Conservation (phyloP, 1,140 invertebrate species). For the Drosophila ananassae region DNA sequence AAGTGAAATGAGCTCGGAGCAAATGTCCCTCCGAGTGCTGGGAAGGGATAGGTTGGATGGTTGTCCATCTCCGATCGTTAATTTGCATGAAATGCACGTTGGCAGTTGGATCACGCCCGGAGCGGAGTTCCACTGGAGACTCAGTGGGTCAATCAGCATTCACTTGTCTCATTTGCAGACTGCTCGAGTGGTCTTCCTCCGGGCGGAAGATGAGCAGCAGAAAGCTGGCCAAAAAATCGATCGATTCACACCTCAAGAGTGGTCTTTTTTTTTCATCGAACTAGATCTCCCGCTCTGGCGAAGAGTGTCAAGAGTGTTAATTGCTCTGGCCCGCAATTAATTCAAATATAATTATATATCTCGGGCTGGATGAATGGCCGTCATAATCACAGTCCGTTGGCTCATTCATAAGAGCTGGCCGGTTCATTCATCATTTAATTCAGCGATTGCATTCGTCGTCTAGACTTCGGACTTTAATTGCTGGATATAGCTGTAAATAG, state of each 20-base stretch:
- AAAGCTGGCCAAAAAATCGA: constrained; percentile 25
- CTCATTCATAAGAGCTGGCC: constrained; percentile 20
- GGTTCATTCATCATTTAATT: constrained; percentile 44
- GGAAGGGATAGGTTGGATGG: constrained; percentile 35
- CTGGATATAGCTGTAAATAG: constrained; percentile 36
- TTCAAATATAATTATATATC: constrained; percentile 49
- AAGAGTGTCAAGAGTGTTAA: constrained; percentile 48
- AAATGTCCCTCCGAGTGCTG: constrained; percentile 68
- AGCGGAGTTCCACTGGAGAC: constrained; percentile 34
- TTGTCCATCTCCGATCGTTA: constrained; percentile 51
- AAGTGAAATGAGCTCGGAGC: constrained; percentile 64
- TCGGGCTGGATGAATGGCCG: constrained; percentile 43
- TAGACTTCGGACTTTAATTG: constrained; percentile 44
- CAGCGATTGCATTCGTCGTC: constrained; percentile 37
- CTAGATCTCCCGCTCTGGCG: constrained; percentile 14
- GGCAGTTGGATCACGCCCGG: constrained; percentile 53
- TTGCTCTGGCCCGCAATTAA: constrained; percentile 43
- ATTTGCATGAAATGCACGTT: constrained; percentile 80
- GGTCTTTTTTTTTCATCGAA: constrained; percentile 17
- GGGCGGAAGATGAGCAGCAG: constrained; percentile 41
- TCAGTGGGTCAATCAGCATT: constrained; percentile 78
- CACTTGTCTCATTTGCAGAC: constrained; percentile 66
- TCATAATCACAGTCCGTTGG: constrained; percentile 49
- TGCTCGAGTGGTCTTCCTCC: constrained; percentile 39
- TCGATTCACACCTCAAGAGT: constrained; percentile 13